Evolutionary conservation across 1,140 invertebrate species (phyloP), one percentile per base, ranked within the genome.

Genomic region (Hylyphantes graminicola): DNA sequence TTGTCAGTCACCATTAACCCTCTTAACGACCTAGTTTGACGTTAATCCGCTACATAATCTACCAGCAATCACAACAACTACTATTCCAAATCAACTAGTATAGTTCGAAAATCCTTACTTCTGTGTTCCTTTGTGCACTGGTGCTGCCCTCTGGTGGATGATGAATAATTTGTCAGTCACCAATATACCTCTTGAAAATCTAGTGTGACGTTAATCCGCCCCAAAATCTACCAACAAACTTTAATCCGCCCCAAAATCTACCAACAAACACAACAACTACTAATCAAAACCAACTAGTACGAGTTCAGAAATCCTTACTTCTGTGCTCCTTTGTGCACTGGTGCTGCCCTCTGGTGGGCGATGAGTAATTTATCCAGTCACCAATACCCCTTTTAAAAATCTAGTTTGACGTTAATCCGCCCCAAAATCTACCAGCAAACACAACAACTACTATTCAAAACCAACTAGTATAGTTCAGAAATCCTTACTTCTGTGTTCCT

Each of bases 311-410:
- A 35, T 35, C 35, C 65, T 81, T 73, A 83, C 80, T 74, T 83
- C 70, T 75, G 13, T 83, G 80, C 21, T 83, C 70, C 11, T 59
- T 63, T 7, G 79, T 13, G 19, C 61, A 74, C 55, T 82, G 70
- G 50, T 83, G 70, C 72, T 83, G 80, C 61, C 80, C 70, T 53
- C 80, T 65, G 35, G 80, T 75, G 73, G 80, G 80, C 15, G 80
- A 83, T 68, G 72, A 83, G 51, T 83, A 83, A 68, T 83, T n/a
- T n/a, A n/a, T n/a, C n/a, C n/a, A n/a, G n/a, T n/a, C n/a, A n/a
- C n/a, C n/a, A n/a, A n/a, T n/a, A n/a, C n/a, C n/a, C n/a, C n/a
- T n/a, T n/a, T n/a, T n/a, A n/a, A n/a, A n/a, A n/a, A n/a, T n/a
- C n/a, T n/a, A n/a, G n/a, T n/a, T n/a, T n/a, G n/a, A 61, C 0